A percentile compares a stretch with the other conserved stretches of the same genome.
These are phyloP conservation scores for Phyto melanocephala DNA, from an alignment of 2,888 invertebrate genomes.

Conservation along the genomic window DNA sequence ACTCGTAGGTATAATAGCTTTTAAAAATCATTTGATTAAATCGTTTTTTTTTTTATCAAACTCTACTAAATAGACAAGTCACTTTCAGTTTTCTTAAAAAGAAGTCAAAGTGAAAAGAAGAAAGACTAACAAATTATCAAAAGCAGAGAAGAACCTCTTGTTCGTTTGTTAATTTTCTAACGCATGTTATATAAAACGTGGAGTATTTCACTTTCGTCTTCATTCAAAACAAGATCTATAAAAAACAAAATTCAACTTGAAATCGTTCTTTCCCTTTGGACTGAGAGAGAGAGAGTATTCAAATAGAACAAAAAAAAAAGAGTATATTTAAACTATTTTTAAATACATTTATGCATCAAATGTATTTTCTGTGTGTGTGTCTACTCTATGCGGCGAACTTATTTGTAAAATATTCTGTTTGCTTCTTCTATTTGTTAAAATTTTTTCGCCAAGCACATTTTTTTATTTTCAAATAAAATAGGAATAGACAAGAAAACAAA, in stretches of 20 bases:
- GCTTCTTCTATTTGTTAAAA: conserved; percentile 26
- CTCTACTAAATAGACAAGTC: not conserved
- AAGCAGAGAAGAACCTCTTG: no score
- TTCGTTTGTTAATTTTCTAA: not conserved
- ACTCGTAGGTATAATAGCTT: not conserved
- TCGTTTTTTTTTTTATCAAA: not conserved
- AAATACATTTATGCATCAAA: conserved; percentile 56
- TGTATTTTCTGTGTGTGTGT: not conserved
- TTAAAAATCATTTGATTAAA: not conserved
- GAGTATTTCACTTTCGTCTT: conserved; percentile 47
- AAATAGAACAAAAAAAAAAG: not conserved
- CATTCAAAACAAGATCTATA: conserved; percentile 31
- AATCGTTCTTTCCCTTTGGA: not conserved
- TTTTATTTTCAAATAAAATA: conserved; percentile 10
- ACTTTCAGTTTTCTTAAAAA: conserved; percentile 33
- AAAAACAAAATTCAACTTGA: conserved; percentile 1
- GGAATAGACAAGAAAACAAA: conserved; percentile 23
- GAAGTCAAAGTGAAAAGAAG: not conserved
- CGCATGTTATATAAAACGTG: not conserved
- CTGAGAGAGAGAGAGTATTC: not conserved
- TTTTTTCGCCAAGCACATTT: conserved; percentile 53
- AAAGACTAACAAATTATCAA: not conserved
- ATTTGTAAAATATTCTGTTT: not conserved
- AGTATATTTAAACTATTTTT: conserved; percentile 57
- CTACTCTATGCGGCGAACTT: no score